These are phyloP conservation scores for Umimayanthus chanpuru DNA, from an alignment of 92 coral and sea anemone species.

Conservation along the genomic window DNA sequence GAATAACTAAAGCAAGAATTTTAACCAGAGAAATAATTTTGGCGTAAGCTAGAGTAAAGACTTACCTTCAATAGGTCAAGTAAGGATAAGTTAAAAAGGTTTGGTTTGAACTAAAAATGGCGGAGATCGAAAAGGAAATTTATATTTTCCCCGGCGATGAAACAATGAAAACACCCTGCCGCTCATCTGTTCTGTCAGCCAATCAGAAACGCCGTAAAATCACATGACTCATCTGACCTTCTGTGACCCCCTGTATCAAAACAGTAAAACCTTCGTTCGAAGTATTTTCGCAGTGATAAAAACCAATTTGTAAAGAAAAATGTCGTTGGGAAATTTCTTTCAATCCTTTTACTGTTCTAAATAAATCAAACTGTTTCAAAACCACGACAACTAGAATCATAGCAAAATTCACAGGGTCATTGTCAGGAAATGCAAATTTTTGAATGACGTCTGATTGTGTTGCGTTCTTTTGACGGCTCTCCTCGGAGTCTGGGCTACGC, in stretches of 20 bases:
- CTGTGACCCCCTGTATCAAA: not conserved
- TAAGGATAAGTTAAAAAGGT: slow-evolving; percentile 38
- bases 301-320: too few relatives aligned
- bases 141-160: slow-evolving; percentile 3
- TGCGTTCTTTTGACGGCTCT: slow-evolving; percentile 40
- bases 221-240: slow-evolving; percentile 36
- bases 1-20: not conserved
- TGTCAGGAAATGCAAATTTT: slow-evolving; percentile 20
- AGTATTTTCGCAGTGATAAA: too few relatives aligned
- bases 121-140: slow-evolving; percentile 24
- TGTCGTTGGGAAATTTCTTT: too few relatives aligned
- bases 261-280: not conserved
- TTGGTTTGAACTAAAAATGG: slow-evolving; percentile 33
- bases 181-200: not conserved
- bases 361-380: not conserved
- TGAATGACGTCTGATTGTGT: slow-evolving; percentile 36
- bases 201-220: slow-evolving; percentile 23
- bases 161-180: slow-evolving; percentile 26
- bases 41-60: not conserved
- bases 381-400: not conserved
- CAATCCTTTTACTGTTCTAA: not conserved
- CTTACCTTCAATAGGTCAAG: slow-evolving; percentile 46
- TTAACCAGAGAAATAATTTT: not conserved
- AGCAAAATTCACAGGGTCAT: not conserved
- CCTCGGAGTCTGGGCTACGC: slow-evolving; percentile 52